Percentiles rank a stretch among this genome's conserved stretches.
phyloP scores from a whole-genome alignment of 2,888 invertebrate species.

The Hipparchia semele region DNA sequence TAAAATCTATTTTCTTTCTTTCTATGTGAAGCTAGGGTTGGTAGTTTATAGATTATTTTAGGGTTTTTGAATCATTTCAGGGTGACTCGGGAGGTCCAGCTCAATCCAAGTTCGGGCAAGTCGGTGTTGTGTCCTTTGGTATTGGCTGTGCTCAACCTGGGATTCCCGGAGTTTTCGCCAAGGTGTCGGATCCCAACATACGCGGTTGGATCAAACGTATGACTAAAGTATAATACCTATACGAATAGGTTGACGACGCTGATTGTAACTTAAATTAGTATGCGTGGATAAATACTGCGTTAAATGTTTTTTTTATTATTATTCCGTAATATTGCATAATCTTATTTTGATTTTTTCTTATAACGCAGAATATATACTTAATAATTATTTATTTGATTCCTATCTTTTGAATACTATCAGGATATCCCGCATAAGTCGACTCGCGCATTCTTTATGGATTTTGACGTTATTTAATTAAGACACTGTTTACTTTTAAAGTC shows the following conservation, averaged over 20 bases:
- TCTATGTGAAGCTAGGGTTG: too few relatives aligned
- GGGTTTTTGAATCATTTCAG: slow-evolving; percentile 19
- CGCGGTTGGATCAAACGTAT: slow-evolving; percentile 42
- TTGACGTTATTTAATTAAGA: slow-evolving; percentile 1
- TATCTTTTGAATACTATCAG: neutral
- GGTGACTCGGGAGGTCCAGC: slow-evolving; percentile 51
- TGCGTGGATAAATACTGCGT: neutral
- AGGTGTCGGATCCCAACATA: slow-evolving; percentile 37
- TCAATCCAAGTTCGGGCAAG: slow-evolving; percentile 40
- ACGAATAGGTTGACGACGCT: neutral
- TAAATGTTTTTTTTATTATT: neutral
- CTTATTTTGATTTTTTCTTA: too few relatives aligned
- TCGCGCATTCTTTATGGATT: slow-evolving; percentile 8
- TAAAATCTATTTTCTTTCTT: too few relatives aligned
- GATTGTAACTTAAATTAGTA: neutral
- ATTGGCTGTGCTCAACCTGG: slow-evolving; percentile 50
- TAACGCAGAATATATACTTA: too few relatives aligned
- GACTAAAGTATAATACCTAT: slow-evolving; percentile 23
- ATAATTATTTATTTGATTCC: neutral
- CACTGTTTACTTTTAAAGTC: slow-evolving; percentile 4
- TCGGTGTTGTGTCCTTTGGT: slow-evolving; percentile 52
- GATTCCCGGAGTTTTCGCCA: slow-evolving; percentile 51
- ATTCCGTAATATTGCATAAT: neutral
- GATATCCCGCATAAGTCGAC: neutral
- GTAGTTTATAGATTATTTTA: too few relatives aligned